Evolutionary conservation across 2,113 vertebrate genomes (phyloP).

Genomic region (Petrocephalus microphthalmus): DNA sequence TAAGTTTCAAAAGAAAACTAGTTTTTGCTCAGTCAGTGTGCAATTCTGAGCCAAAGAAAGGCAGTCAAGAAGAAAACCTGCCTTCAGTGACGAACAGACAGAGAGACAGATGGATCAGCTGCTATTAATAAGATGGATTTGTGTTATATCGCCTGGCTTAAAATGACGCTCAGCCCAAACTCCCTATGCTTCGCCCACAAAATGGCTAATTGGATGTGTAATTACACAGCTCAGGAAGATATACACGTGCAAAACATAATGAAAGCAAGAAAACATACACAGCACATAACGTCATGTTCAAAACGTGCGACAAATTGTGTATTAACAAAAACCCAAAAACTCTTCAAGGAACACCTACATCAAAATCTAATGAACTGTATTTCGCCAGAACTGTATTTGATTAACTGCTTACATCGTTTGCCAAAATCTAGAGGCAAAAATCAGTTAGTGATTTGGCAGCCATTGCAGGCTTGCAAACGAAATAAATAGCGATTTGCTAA

Average conservation of each 20-base stretch:
- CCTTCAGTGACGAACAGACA: neutral
- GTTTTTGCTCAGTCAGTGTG: neutral
- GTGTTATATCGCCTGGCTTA: neutral
- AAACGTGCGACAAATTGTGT: neutral
- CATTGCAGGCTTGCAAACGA: neutral
- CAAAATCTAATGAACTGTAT: neutral
- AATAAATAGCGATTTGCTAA: neutral
- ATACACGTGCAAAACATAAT: neutral
- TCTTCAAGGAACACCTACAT: neutral
- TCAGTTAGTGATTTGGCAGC: neutral
- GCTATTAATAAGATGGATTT: constrained; percentile 5
- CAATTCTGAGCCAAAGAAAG: neutral
- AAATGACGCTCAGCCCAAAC: neutral
- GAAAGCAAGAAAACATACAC: neutral
- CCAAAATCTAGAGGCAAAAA: neutral
- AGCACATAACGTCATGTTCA: neutral
- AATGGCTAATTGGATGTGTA: neutral
- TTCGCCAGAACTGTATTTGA: neutral
- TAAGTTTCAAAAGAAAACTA: neutral
- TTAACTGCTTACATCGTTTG: neutral
- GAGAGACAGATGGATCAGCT: neutral
- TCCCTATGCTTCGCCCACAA: neutral
- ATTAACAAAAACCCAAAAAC: neutral
- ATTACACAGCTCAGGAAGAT: neutral
- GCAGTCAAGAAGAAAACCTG: neutral